Percentiles rank a stretch among this genome's conserved stretches.
These are phyloP conservation scores for Arenaria interpres DNA, from an alignment of 2,113 vertebrate genomes.

Conservation along the genomic window DNA sequence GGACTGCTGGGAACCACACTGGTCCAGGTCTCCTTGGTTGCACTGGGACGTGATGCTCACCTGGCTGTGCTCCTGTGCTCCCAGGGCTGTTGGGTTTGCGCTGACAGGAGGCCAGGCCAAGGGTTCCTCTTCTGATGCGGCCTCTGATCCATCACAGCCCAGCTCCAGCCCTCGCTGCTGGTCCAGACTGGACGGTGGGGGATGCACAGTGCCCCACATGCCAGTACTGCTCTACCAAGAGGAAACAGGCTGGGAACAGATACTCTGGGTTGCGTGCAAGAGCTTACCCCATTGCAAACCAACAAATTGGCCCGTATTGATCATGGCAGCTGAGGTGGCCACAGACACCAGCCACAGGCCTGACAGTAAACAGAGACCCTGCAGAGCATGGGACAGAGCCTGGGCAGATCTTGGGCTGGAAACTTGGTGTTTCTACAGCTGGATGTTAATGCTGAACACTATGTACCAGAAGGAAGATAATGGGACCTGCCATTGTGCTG, in stretches of 20 bases:
- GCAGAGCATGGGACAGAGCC: not conserved
- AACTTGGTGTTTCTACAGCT: not conserved
- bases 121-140: not conserved
- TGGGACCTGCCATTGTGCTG: not conserved
- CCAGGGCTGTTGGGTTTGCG: not conserved
- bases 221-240: not conserved
- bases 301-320: not conserved
- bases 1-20: not conserved
- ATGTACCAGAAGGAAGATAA: not conserved
- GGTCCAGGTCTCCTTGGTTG: not conserved
- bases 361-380: not conserved
- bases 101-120: not conserved
- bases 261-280: not conserved
- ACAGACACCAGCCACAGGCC: rapidly evolving
- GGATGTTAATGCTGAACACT: not conserved
- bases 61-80: not conserved
- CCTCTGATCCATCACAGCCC: not conserved
- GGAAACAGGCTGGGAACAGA: not conserved
- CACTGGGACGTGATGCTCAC: not conserved
- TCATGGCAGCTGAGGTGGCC: not conserved
- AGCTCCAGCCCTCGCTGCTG: not conserved
- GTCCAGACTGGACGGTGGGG: not conserved
- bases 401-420: not conserved
- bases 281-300: not conserved
- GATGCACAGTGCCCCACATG: too few relatives aligned